Evolutionary conservation across 2,888 invertebrate species (phyloP).

Genomic region (Drosophila engyochracea): DNA sequence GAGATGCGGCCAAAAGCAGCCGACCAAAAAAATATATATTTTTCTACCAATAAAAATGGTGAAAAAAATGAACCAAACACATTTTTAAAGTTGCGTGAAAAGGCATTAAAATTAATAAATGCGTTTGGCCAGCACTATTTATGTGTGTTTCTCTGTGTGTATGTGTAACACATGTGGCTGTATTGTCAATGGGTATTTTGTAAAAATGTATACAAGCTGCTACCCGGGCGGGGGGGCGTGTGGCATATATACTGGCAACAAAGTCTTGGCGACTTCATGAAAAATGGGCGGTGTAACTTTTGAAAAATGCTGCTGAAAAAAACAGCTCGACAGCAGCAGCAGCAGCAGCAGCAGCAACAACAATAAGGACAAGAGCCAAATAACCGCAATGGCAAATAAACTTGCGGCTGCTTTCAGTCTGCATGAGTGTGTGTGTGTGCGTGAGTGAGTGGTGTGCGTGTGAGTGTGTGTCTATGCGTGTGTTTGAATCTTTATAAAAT

Average conservation of each 20-base stretch:
- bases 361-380: slow-evolving; percentile 48
- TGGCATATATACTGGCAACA: slow-evolving; percentile 25
- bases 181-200: slow-evolving; percentile 63
- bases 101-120: slow-evolving; percentile 79
- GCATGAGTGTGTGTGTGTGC: slow-evolving; percentile 20
- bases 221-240: slow-evolving; percentile 2
- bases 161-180: slow-evolving; percentile 50
- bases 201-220: slow-evolving; percentile 48
- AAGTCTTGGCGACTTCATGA: slow-evolving; percentile 74
- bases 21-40: slow-evolving; percentile 22
- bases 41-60: slow-evolving; percentile 36
- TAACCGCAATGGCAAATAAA: slow-evolving; percentile 78
- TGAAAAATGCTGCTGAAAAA: slow-evolving; percentile 65
- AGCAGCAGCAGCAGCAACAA: slow-evolving; percentile 31
- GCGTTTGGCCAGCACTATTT: slow-evolving; percentile 44
- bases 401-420: slow-evolving; percentile 60
- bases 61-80: slow-evolving; percentile 8
- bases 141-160: slow-evolving; percentile 22
- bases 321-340: slow-evolving; percentile 26
- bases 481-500: slow-evolving; percentile 51
- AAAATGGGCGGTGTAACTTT: slow-evolving; percentile 64
- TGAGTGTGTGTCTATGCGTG: slow-evolving; percentile 21
- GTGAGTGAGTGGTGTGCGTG: not conserved
- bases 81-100: slow-evolving; percentile 59
- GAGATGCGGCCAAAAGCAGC: slow-evolving; percentile 44